Base-by-base conservation (phyloP, 2,113 vertebrate species). In the Tylochromis polylepis region DNA sequence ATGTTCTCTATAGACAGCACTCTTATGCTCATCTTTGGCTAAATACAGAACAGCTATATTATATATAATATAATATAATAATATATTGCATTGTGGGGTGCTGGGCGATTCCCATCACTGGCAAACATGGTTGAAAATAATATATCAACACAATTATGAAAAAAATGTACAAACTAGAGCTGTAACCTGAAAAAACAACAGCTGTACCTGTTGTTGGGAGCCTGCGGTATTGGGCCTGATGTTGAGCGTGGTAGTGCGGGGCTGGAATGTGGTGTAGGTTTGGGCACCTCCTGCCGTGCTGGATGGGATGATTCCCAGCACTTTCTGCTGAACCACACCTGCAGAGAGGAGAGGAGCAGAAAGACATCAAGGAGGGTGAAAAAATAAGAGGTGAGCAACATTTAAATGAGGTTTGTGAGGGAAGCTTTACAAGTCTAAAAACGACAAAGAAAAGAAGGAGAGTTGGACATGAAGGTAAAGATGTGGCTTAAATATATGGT, bases 251-350 rank as follows among this genome's bases (percentile, higher is more conserved):
- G 97, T 97, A 36, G 97, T 97, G 91, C 97, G 97, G 38, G 98
- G 98, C 94, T 99, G 98, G 97, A 99, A 98, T 95, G 98, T 97
- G 94, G 97, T 98, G 94, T 97, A 98, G 62, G 98, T 99, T 90
- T 98, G 97, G 72, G 97, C 97, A 89, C 96, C 96, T 46, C 97
- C 95, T 83, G 98, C 96, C 77, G 97, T 96, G 89, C 96, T 97
- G 56, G 98, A 97, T 72, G 98, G 98, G 96, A 99, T 98, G 96
- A 99, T 98, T 59, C 98, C 97, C 96, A 99, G 93, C 79, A 99
- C 98, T 90, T 99, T 99, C 94, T 99, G 98, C 90, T 99, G 98
- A 83, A 99, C 94, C 79, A 96, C 92, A 90, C 96, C 96, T 96
- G 85, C 34, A 84, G 18, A 85, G 49, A 79, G n/a, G 62, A 60